Conservation (phyloP, 2,797 vertebrate species). For the Sebastes nivosus region DNA sequence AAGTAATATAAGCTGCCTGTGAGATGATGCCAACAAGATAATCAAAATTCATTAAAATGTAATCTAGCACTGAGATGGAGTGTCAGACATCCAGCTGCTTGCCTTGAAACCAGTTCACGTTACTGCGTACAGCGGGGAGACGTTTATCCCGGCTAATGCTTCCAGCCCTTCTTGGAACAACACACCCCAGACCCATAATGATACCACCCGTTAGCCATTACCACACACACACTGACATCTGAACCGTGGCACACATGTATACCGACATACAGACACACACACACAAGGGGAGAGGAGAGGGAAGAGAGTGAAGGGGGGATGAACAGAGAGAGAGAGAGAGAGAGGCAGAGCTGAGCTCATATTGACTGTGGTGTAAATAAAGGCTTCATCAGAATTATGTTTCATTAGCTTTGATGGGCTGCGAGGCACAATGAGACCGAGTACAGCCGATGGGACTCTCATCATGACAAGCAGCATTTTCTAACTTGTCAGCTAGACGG, state of each 20-base stretch:
- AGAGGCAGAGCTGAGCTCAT: conserved; percentile 14
- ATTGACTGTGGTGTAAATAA: conserved; percentile 40
- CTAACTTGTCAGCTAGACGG: conserved; percentile 22
- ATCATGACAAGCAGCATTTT: conserved; percentile 32
- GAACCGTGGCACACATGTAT: conserved; percentile 7
- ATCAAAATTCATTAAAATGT: conserved; percentile 57
- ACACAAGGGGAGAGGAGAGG: not conserved
- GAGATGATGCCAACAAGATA: conserved; percentile 42
- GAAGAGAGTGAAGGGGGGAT: not conserved
- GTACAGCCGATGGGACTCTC: conserved; percentile 7
- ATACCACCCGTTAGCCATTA: conserved; percentile 35
- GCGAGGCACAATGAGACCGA: conserved; percentile 19
- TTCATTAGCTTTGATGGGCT: conserved; percentile 56
- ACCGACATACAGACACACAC: conserved; percentile 13
- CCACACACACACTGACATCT: not conserved
- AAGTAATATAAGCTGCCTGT: conserved; percentile 11
- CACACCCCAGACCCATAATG: conserved; percentile 12
- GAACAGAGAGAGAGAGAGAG: conserved; percentile 9
- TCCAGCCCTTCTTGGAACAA: conserved; percentile 27
- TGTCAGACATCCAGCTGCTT: conserved; percentile 42
- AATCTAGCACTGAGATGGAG: conserved; percentile 36
- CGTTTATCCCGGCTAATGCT: conserved; percentile 21
- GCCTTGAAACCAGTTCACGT: conserved; percentile 28
- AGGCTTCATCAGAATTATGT: conserved; percentile 56
- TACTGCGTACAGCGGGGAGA: conserved; percentile 15